Conservation (phyloP, 2,113 vertebrate genomes). For the Siniperca knerii region DNA sequence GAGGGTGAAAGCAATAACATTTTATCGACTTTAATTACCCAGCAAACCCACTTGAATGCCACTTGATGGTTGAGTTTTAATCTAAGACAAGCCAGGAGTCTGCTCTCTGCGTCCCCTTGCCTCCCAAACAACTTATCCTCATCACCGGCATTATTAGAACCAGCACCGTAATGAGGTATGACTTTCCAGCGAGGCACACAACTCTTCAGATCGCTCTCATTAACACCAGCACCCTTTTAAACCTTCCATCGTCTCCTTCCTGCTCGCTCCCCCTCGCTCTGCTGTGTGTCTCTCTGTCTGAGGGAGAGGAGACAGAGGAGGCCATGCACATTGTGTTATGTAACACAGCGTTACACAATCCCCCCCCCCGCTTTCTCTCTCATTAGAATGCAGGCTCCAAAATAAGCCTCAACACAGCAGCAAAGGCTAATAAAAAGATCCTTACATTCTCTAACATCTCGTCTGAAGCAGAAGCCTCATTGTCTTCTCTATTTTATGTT, state of each 20-base stretch:
- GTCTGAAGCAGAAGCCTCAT: conserved; percentile 11
- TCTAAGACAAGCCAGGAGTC: conserved; percentile 68
- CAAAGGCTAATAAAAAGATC: conserved; percentile 64
- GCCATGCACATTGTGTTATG: conserved; percentile 74
- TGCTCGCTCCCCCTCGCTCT: conserved; percentile 30
- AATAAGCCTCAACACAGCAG: conserved; percentile 62
- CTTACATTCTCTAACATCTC: conserved; percentile 44
- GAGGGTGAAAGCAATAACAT: conserved; percentile 64
- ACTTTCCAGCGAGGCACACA: conserved; percentile 59
- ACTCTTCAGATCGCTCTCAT: conserved; percentile 72
- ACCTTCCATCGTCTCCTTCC: conserved; percentile 43
- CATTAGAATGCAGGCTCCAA: conserved; percentile 79
- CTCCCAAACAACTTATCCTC: conserved; percentile 68
- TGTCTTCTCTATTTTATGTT: conserved; percentile 23
- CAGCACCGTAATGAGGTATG: conserved; percentile 69
- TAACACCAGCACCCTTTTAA: conserved; percentile 71
- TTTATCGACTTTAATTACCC: conserved; percentile 76
- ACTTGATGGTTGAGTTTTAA: conserved; percentile 69
- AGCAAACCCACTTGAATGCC: conserved; percentile 63
- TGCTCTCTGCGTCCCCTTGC: conserved; percentile 33
- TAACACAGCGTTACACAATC: conserved; percentile 79
- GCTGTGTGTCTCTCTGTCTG: conserved; percentile 35
- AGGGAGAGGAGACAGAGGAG: conserved; percentile 47
- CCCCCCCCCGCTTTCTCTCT: conserved; percentile 46
- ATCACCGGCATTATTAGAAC: conserved; percentile 64